Conservation (phyloP, 2,113 vertebrate species). For the Phaetusa simplex region DNA sequence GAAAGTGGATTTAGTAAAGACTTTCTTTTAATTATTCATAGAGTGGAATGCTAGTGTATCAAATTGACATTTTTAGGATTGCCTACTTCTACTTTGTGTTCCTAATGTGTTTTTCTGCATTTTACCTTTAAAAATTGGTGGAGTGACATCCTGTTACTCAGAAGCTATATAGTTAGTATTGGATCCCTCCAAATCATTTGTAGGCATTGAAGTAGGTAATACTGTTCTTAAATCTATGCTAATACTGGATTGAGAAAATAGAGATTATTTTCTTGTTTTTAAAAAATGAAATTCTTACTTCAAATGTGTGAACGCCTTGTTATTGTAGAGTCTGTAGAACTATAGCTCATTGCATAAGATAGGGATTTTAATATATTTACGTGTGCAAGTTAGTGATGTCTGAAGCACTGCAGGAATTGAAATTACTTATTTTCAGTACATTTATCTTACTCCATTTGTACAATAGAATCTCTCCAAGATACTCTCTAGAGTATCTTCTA, state of each 20-base stretch:
- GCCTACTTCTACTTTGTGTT: background rate
- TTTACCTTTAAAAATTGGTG: background rate
- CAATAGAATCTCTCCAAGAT: background rate
- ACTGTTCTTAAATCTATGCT: background rate
- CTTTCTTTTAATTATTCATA: background rate
- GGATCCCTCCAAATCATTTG: background rate
- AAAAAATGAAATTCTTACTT: background rate
- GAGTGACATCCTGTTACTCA: background rate
- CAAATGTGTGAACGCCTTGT: background rate
- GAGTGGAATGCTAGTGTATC: background rate
- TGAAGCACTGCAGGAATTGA: background rate
- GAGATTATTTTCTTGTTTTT: background rate
- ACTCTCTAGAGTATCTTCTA: background rate
- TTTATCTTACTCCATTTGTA: background rate
- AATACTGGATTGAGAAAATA: background rate
- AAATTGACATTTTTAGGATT: background rate
- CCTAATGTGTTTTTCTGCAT: background rate
- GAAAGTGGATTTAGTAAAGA: background rate
- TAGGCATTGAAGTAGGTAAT: background rate
- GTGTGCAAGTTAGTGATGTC: background rate
- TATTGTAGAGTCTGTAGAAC: background rate
- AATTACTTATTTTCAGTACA: background rate
- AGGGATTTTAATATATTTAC: background rate
- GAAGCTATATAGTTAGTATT: background rate
- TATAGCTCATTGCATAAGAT: background rate